These are phyloP conservation scores for Paraplagusia blochii DNA, from an alignment of 2,113 vertebrate species.

Conservation along the genomic window DNA sequence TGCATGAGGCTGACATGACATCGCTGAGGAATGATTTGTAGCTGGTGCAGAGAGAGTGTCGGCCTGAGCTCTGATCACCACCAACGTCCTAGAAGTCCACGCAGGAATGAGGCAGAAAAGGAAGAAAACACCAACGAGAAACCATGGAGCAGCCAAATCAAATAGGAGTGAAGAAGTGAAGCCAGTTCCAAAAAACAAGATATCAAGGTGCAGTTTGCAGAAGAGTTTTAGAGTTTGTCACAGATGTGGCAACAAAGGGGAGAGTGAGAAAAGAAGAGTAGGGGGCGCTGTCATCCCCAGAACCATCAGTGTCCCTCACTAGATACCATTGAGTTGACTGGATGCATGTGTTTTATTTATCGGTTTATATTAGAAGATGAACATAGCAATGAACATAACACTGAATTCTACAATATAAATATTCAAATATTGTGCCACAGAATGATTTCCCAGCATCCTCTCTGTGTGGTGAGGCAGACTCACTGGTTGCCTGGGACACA, in stretches of 20 bases:
- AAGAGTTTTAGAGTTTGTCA: not conserved
- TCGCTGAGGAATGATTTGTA: conserved; percentile 29
- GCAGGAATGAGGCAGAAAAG: conserved; percentile 25
- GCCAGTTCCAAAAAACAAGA: conserved; percentile 56
- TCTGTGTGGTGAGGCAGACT: conserved; percentile 36
- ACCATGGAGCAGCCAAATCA: conserved; percentile 13
- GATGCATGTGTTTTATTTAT: conserved; percentile 23
- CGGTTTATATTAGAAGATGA: not conserved
- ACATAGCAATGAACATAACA: too few relatives aligned
- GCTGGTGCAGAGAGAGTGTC: conserved; percentile 23
- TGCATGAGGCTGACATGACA: conserved; percentile 30
- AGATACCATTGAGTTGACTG: conserved; percentile 12
- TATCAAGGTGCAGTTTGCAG: conserved; percentile 1
- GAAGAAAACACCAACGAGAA: conserved; percentile 32
- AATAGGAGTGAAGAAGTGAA: conserved; percentile 31
- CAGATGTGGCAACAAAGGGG: conserved; percentile 8
- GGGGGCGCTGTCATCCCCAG: conserved; percentile 6
- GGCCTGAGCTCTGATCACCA: conserved; percentile 18
- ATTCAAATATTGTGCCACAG: not conserved
- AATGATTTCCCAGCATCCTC: conserved; percentile 47
- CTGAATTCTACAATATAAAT: too few relatives aligned
- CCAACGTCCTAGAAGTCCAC: conserved; percentile 31
- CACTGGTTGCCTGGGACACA: conserved; percentile 31
- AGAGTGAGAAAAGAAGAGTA: conserved; percentile 10
- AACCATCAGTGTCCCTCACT: conserved; percentile 11